phyloP scores from a whole-genome alignment of 1,140 invertebrate genomes.

The Sinella curviseta region DNA sequence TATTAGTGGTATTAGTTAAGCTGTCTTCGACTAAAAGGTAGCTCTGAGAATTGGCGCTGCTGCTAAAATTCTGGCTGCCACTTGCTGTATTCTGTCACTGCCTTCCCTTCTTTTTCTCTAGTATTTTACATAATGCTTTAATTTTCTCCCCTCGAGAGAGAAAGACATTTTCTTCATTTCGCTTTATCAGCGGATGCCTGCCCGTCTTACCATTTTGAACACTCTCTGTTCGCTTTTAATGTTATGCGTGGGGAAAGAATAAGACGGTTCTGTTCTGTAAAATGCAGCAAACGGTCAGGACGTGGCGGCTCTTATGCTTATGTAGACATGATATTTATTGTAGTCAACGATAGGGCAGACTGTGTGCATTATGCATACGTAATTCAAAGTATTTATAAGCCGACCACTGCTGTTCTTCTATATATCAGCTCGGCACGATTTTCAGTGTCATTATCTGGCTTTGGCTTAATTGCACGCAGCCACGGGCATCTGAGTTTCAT shows the following conservation, averaged over 20 bases:
- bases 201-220: too few species aligned
- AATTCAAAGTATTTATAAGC: neutral
- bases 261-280: too few species aligned
- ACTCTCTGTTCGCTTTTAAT: too few species aligned
- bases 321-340: neutral
- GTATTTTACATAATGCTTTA: neutral
- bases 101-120: too few species aligned
- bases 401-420: neutral
- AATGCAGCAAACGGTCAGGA: neutral
- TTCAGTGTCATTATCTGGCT: conserved; percentile 19
- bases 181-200: too few species aligned
- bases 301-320: neutral
- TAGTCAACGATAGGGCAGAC: neutral
- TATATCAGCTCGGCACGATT: neutral
- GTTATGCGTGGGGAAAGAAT: too few species aligned
- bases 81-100: too few species aligned
- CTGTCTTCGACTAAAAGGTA: too few species aligned
- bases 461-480: conserved; percentile 18
- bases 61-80: too few species aligned
- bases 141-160: neutral
- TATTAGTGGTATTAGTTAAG: too few species aligned
- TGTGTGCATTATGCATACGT: neutral
- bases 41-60: too few species aligned
- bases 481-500: conserved; percentile 14
- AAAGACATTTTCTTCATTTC: neutral